Evolutionary conservation across 2,797 vertebrate genomes (phyloP).

Genomic region (Margarornis squamiger): DNA sequence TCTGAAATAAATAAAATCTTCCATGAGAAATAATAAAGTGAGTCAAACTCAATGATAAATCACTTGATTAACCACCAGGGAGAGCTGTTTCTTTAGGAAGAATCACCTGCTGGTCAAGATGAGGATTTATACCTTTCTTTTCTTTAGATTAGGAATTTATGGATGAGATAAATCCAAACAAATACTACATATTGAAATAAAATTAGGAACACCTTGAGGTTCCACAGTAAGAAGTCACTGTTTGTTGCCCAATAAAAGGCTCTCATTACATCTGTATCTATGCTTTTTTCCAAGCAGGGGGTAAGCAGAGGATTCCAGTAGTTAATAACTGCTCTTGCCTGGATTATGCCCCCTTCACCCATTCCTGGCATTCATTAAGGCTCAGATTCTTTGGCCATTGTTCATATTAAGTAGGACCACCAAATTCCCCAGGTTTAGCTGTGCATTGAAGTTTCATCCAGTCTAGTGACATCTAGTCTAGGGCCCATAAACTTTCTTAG

Average conservation of each 20-base stretch:
- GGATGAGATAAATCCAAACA: neutral
- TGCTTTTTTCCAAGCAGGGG: neutral
- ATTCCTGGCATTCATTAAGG: neutral
- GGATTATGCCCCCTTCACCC: neutral
- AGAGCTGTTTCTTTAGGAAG: constrained; percentile 52
- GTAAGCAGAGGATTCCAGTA: neutral
- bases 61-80: constrained; percentile 30
- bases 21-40: constrained; percentile 53
- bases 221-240: neutral
- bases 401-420: neutral
- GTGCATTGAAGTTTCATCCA: neutral
- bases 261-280: neutral
- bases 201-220: neutral
- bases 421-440: neutral
- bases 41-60: constrained; percentile 47
- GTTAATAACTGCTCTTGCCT: neutral
- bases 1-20: constrained; percentile 54
- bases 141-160: neutral
- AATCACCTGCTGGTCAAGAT: neutral
- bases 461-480: neutral
- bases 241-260: neutral
- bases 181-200: neutral
- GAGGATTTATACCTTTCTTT: neutral
- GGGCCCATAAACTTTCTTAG: neutral
- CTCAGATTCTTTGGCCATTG: neutral